Conservation (phyloP, 2,888 invertebrate genomes). For the Hedychridium roseum region DNA sequence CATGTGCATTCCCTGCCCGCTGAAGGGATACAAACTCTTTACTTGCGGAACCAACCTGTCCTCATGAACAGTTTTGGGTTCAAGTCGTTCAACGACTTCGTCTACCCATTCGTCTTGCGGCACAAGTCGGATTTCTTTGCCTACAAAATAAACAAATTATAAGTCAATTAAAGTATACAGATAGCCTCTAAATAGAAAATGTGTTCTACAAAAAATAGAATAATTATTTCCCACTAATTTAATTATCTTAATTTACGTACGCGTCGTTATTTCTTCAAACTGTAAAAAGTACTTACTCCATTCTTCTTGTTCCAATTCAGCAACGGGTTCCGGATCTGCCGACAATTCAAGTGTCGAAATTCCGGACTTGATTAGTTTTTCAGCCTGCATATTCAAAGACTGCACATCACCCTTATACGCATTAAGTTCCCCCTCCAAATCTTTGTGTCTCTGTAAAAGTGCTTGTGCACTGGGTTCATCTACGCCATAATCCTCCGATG, state of each 20-base stretch:
- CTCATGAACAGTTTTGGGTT: constrained; percentile 86
- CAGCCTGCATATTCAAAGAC: constrained; percentile 81
- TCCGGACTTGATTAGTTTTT: constrained; percentile 77
- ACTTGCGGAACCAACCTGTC: constrained; percentile 89
- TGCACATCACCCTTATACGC: constrained; percentile 89
- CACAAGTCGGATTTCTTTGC: constrained; percentile 81
- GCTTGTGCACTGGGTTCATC: constrained; percentile 93
- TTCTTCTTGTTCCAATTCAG: constrained; percentile 63
- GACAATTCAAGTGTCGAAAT: constrained; percentile 73
- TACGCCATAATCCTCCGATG: constrained; percentile 88
- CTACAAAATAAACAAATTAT: constrained; percentile 50
- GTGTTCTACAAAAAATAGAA: too few relatives aligned
- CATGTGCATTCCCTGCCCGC: constrained; percentile 91
- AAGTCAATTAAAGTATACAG: not conserved
- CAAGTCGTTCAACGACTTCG: constrained; percentile 84
- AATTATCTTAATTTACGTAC: too few relatives aligned
- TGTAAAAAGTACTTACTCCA: constrained; percentile 47
- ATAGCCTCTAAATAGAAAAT: too few relatives aligned
- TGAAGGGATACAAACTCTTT: constrained; percentile 86
- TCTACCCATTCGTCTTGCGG: constrained; percentile 95
- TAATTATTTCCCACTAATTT: too few relatives aligned
- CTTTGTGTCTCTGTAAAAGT: constrained; percentile 84
- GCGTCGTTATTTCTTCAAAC: too few relatives aligned
- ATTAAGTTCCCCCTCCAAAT: constrained; percentile 86
- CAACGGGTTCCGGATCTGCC: constrained; percentile 56